Percentiles rank a stretch among this genome's conserved stretches.
phyloP scores from a whole-genome alignment of 2,888 invertebrate species.

The Rhagium mordax region DNA sequence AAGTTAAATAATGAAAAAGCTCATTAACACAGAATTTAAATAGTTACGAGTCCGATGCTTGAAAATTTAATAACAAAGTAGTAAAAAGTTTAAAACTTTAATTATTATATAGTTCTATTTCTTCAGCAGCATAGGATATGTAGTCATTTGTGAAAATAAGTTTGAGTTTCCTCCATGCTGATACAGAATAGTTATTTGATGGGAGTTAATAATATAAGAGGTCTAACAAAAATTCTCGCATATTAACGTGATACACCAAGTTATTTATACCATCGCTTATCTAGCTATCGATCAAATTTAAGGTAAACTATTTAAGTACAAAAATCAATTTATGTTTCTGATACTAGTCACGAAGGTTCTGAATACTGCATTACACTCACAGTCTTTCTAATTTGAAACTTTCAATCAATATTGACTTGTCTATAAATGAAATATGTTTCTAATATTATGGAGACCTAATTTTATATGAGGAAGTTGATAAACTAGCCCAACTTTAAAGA shows the following conservation, averaged over 20 bases:
- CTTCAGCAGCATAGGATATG: no score
- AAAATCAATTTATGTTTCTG: slow-evolving; percentile 44
- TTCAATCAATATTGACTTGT: slow-evolving; percentile 30
- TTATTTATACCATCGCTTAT: slow-evolving; percentile 46
- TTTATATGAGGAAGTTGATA: no score
- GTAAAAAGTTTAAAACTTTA: no score
- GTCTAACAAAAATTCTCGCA: neutral
- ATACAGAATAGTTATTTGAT: neutral
- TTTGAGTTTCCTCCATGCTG: no score
- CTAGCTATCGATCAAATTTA: slow-evolving; percentile 42
- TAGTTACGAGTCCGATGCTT: no score
- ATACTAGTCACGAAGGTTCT: slow-evolving; percentile 47
- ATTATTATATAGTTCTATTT: no score
- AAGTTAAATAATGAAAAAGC: no score
- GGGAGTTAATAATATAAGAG: neutral
- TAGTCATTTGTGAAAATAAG: no score
- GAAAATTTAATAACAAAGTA: no score
- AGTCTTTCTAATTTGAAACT: neutral
- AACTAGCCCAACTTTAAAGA: no score
- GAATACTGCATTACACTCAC: slow-evolving; percentile 40
- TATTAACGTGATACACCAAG: slow-evolving; percentile 36
- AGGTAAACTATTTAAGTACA: slow-evolving; percentile 43
- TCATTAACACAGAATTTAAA: no score
- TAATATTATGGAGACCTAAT: neutral
- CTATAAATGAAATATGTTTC: slow-evolving; percentile 8